phyloP scores from a whole-genome alignment of 23 tunicate species.

The Botrylloides violaceus region DNA sequence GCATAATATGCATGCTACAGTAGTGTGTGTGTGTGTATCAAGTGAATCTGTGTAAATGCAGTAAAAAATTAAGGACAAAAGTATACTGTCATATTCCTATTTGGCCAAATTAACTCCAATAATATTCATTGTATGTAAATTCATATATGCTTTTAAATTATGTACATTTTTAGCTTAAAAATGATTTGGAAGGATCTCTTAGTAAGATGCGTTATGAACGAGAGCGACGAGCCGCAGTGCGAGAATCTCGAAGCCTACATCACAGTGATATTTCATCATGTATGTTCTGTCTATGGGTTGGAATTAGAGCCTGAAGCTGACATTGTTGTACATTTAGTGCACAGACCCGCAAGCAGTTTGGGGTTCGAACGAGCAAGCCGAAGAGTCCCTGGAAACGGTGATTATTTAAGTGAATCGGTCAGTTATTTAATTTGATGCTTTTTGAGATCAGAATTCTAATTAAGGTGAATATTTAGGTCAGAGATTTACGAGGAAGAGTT shows the following conservation, averaged over 20 bases:
- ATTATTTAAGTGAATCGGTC: conserved; percentile 18
- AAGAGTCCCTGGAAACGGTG: not conserved
- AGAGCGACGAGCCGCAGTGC: conserved; percentile 38
- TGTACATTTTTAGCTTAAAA: conserved; percentile 58
- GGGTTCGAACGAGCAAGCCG: conserved; percentile 29
- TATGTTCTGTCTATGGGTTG: not conserved
- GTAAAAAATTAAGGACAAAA: no score
- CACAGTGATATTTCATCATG: conserved; percentile 47
- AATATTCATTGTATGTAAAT: no score
- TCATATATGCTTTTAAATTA: no score
- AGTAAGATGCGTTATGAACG: conserved; percentile 41
- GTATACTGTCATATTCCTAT: no score
- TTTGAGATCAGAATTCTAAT: conserved; percentile 3
- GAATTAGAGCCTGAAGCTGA: not conserved
- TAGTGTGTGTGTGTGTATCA: no score
- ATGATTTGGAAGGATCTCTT: conserved; percentile 85
- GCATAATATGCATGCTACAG: no score
- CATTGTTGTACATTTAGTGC: not conserved
- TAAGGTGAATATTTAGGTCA: conserved; percentile 17
- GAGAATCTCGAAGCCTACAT: conserved; percentile 41
- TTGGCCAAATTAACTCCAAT: no score
- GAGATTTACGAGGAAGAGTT: conserved; percentile 43
- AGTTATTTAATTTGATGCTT: not conserved
- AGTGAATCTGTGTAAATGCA: no score
- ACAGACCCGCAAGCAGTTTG: conserved; percentile 70